Percentiles rank a stretch among this genome's conserved stretches.
phyloP scores from a whole-genome alignment of 2,113 vertebrate species.

The Desmodus rotundus region DNA sequence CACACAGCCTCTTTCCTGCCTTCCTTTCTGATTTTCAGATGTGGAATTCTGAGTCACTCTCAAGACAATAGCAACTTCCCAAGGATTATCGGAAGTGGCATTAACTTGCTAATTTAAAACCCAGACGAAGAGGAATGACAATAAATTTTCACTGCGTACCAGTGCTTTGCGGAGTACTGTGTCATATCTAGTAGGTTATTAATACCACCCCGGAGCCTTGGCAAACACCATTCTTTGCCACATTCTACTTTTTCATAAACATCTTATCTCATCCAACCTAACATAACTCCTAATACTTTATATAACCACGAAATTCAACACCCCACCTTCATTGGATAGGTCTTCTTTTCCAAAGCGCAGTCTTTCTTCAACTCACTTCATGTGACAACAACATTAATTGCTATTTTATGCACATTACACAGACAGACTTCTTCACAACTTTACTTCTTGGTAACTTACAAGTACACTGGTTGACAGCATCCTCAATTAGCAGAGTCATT shows the following conservation, averaged over 20 bases:
- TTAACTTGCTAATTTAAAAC: constrained; percentile 19
- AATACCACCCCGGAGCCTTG: constrained; percentile 60
- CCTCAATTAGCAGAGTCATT: constrained; percentile 76
- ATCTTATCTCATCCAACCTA: constrained; percentile 71
- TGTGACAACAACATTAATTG: constrained; percentile 74
- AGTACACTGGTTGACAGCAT: constrained; percentile 71
- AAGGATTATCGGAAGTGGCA: constrained; percentile 10
- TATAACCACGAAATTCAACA: constrained; percentile 66
- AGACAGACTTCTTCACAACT: constrained; percentile 75
- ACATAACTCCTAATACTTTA: constrained; percentile 73
- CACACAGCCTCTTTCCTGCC: not conserved
- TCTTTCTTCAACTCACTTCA: constrained; percentile 60
- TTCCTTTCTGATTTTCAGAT: constrained; percentile 10
- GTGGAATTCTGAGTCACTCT: not conserved
- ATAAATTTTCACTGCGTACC: constrained; percentile 9
- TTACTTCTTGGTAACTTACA: constrained; percentile 71
- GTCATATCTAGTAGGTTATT: constrained; percentile 52
- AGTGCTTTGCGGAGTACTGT: constrained; percentile 28
- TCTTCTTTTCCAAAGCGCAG: constrained; percentile 58
- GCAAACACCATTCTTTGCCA: constrained; percentile 14
- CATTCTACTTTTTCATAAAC: constrained; percentile 64
- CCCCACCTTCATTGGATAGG: constrained; percentile 67
- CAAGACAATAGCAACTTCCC: constrained; percentile 47
- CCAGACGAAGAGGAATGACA: constrained; percentile 27
- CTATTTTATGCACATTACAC: constrained; percentile 69